These are phyloP conservation scores for Metopolophium dirhodum DNA, from an alignment of 1,140 invertebrate species.

Conservation along the genomic window DNA sequence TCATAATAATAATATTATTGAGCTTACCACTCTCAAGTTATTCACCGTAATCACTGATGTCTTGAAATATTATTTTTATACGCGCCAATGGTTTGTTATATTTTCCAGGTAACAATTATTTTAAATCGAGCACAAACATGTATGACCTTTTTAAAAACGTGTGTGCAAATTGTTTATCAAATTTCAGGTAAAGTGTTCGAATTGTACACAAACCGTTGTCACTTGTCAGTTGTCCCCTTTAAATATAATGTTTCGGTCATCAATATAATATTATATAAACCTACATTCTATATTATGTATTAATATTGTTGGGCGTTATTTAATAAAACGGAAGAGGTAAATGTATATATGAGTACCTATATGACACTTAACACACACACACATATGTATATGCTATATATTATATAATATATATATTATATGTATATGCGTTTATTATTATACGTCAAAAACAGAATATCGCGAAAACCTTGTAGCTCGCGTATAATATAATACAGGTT, in stretches of 20 bases:
- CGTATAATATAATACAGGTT: not conserved
- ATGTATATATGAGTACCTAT: not conserved
- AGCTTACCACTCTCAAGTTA: not conserved
- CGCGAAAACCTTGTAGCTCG: not conserved
- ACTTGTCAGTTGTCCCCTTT: slow-evolving; percentile 6
- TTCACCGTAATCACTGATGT: not conserved
- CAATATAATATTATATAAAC: not conserved
- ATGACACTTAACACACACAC: not conserved
- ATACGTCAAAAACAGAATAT: slow-evolving; percentile 17
- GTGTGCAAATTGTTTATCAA: not conserved
- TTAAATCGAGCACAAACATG: not conserved
- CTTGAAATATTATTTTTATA: not conserved
- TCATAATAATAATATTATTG: no score
- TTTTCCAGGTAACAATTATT: not conserved
- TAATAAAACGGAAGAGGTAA: not conserved
- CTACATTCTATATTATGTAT: not conserved
- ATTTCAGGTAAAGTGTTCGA: not conserved
- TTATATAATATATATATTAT: no score
- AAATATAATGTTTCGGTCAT: not conserved
- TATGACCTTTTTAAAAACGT: not conserved
- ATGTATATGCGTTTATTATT: not conserved
- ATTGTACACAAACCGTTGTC: not conserved
- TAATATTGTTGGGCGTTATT: not conserved
- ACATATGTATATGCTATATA: not conserved
- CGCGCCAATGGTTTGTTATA: not conserved